Evolutionary conservation across 2,888 invertebrate species (phyloP).

Genomic region (Muscina levida): DNA sequence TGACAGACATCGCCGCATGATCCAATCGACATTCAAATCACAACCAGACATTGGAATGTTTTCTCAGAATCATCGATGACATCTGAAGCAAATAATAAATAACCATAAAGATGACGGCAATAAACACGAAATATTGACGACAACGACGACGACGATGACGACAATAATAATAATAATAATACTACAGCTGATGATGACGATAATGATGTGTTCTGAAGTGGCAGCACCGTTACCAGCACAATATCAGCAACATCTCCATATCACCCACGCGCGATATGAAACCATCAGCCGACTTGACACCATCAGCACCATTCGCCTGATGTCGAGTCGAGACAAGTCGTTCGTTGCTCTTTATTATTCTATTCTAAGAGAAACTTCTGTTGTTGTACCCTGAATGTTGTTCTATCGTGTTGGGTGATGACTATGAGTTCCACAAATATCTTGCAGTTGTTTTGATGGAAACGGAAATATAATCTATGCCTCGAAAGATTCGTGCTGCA

Average conservation of each 20-base stretch:
- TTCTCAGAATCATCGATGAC: slow-evolving; percentile 4
- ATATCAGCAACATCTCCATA: not conserved
- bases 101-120: not conserved
- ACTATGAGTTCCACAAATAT: too few relatives aligned
- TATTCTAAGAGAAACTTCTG: slow-evolving; percentile 9
- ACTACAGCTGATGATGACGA: not conserved
- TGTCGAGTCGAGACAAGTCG: too few relatives aligned
- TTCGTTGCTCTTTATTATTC: not conserved
- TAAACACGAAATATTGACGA: too few relatives aligned
- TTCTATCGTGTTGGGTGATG: not conserved
- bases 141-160: too few relatives aligned
- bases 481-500: slow-evolving; percentile 54
- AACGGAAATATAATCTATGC: slow-evolving; percentile 48
- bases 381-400: not conserved
- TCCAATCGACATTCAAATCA: too few relatives aligned
- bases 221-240: not conserved
- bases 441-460: slow-evolving; percentile 25
- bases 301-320: not conserved
- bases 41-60: not conserved
- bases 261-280: not conserved
- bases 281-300: slow-evolving; percentile 5
- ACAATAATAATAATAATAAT: not conserved
- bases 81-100: slow-evolving; percentile 1
- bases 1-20: too few relatives aligned
- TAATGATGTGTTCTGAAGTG: not conserved